Percentiles rank a stretch among this genome's conserved stretches.
Conservation (phyloP, 2,113 vertebrate species). For the Protomyctophum bolini region DNA sequence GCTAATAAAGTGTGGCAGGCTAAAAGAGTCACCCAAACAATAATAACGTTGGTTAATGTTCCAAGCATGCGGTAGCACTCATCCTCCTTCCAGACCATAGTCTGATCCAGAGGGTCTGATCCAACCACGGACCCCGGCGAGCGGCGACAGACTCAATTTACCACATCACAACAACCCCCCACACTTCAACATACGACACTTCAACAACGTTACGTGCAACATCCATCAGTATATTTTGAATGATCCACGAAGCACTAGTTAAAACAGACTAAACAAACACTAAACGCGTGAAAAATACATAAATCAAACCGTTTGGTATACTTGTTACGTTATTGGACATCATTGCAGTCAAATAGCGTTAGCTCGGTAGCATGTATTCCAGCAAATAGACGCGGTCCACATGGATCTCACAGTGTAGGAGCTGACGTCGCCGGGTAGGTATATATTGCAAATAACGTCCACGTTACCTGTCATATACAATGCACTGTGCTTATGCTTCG, state of each 20-base stretch:
- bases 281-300: too few species aligned
- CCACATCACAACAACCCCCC: conserved; percentile 6
- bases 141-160: not conserved
- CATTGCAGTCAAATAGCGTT: conserved; percentile 1
- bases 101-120: conserved; percentile 21
- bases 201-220: not conserved
- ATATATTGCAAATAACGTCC: conserved; percentile 44
- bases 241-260: too few species aligned
- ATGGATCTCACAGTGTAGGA: conserved; percentile 28
- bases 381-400: conserved; percentile 62
- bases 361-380: conserved; percentile 47
- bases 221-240: not conserved
- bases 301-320: too few species aligned
- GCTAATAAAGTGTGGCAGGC: not conserved
- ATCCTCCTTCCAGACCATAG: conserved; percentile 41
- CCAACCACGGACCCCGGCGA: not conserved
- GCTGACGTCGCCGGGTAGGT: conserved; percentile 63
- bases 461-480: conserved; percentile 47
- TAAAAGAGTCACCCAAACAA: not conserved
- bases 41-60: not conserved
- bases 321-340: too few species aligned
- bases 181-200: not conserved
- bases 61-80: conserved; percentile 11
- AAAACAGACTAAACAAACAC: too few species aligned
- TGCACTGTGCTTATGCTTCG: conserved; percentile 18